Conservation (phyloP, 2,113 vertebrate species). For the Ariopsis seemanni region DNA sequence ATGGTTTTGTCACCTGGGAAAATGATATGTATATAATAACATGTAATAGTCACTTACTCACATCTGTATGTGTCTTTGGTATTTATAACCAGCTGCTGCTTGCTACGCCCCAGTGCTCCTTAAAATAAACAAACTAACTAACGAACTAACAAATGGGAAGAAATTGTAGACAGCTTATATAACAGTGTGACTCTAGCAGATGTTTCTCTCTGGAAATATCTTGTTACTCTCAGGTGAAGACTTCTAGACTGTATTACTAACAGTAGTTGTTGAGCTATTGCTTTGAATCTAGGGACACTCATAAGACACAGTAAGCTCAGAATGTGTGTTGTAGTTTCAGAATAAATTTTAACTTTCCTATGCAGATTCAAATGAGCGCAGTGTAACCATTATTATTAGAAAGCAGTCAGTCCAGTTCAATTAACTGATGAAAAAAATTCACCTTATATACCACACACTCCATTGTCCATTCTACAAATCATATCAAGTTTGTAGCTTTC, state of each 20-base stretch:
- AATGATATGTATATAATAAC: background rate
- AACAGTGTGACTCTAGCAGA: conserved; percentile 34
- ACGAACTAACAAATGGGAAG: background rate
- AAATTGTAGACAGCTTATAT: conserved; percentile 38
- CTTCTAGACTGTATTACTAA: background rate
- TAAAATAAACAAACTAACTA: background rate
- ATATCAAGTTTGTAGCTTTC: background rate
- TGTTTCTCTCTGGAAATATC: conserved; percentile 17
- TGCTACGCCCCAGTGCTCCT: background rate
- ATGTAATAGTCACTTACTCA: background rate
- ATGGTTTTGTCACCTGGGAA: background rate
- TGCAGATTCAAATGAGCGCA: background rate
- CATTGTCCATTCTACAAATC: background rate
- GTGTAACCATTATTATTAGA: background rate
- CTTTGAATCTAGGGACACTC: background rate
- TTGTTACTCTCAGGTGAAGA: background rate
- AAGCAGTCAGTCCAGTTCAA: background rate
- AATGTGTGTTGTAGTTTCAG: background rate
- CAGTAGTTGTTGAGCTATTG: background rate
- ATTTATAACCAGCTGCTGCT: conserved; percentile 33
- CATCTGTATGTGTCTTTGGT: background rate
- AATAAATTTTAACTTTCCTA: background rate
- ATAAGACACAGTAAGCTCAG: too few relatives aligned
- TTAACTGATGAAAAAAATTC: background rate
- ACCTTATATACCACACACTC: background rate